These are phyloP conservation scores for Polypedilum vanderplanki DNA, from an alignment of 1,140 invertebrate genomes.

Conservation along the genomic window DNA sequence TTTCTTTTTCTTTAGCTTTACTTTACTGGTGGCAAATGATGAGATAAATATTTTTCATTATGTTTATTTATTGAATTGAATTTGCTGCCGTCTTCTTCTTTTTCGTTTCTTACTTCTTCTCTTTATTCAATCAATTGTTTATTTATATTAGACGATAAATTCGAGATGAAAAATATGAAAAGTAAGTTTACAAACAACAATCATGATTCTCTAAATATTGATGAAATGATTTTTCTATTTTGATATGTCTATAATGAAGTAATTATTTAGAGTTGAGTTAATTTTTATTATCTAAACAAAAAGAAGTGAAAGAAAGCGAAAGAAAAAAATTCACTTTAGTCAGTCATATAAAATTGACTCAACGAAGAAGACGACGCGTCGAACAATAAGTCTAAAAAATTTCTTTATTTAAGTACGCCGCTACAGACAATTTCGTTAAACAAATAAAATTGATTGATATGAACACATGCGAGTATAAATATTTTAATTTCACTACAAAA, in stretches of 20 bases:
- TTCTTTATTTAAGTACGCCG: constrained; percentile 12
- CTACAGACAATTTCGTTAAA: constrained; percentile 17
- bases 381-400: background rate
- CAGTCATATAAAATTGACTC: background rate
- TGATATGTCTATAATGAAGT: background rate
- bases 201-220: background rate
- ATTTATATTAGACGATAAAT: constrained; percentile 10
- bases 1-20: background rate
- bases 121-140: background rate
- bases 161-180: constrained; percentile 19
- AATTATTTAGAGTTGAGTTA: no score
- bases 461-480: constrained; percentile 11
- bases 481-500: background rate
- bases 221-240: background rate
- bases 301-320: background rate
- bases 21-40: constrained; percentile 5
- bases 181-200: constrained; percentile 1
- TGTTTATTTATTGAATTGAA: constrained; percentile 6
- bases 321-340: background rate
- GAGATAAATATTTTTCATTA: background rate
- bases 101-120: background rate
- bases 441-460: constrained; percentile 20
- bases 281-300: background rate
- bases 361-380: no score
- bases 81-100: background rate